phyloP scores from a whole-genome alignment of 2,797 vertebrate genomes.

The Oryzias dopingdopingensis region DNA sequence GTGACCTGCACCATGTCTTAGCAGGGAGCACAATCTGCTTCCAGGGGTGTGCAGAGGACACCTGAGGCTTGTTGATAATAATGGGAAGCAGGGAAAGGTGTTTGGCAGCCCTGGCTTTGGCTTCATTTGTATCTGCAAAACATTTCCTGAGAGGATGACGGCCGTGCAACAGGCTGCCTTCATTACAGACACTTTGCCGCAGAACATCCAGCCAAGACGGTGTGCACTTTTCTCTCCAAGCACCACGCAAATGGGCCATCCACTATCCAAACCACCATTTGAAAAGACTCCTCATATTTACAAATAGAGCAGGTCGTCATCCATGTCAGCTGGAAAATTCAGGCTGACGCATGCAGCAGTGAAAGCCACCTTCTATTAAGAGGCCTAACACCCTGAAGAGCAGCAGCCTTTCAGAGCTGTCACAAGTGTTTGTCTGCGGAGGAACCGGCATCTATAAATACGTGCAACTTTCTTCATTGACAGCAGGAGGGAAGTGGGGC shows the following conservation, averaged over 20 bases:
- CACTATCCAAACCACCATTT: no score
- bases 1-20: slow-evolving; percentile 22
- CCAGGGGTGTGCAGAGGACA: slow-evolving; percentile 12
- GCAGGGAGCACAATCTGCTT: slow-evolving; percentile 29
- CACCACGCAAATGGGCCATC: no score
- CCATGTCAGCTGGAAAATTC: slow-evolving; percentile 6
- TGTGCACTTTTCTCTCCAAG: no score
- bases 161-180: no score
- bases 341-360: slow-evolving; percentile 14
- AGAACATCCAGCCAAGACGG: no score
- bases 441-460: slow-evolving; percentile 59
- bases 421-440: slow-evolving; percentile 46
- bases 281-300: no score
- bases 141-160: no score
- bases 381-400: slow-evolving; percentile 24
- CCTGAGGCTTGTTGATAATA: slow-evolving; percentile 42
- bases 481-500: slow-evolving; percentile 44
- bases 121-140: not conserved
- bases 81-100: slow-evolving; percentile 11
- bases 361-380: slow-evolving; percentile 11
- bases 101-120: slow-evolving; percentile 1
- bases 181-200: no score
- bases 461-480: slow-evolving; percentile 44
- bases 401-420: slow-evolving; percentile 23
- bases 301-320: not conserved